Evolutionary conservation across 2,888 invertebrate species (phyloP).

Genomic region (Entomobrya multifasciata): DNA sequence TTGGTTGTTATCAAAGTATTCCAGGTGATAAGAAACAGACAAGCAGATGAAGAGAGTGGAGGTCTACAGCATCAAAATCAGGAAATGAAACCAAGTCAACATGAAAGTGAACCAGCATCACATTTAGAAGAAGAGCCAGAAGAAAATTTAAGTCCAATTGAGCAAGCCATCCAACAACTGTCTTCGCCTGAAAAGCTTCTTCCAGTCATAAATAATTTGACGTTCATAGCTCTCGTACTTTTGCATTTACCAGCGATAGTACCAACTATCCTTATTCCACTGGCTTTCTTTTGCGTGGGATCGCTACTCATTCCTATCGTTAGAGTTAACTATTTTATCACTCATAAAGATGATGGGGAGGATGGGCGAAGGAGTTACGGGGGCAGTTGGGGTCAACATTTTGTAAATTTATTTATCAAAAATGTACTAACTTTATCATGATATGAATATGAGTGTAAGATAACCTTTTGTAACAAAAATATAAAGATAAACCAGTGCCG

Average conservation of each 20-base stretch:
- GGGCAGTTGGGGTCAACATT: not conserved
- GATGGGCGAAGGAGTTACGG: constrained; percentile 42
- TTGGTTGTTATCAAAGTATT: too few species aligned
- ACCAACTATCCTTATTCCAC: constrained; percentile 70
- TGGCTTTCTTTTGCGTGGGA: constrained; percentile 68
- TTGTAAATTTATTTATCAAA: not conserved
- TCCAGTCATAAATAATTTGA: constrained; percentile 66
- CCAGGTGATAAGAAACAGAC: too few species aligned
- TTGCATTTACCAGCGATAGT: constrained; percentile 61
- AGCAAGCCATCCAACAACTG: constrained; percentile 23
- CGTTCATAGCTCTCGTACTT: constrained; percentile 50
- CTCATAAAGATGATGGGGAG: constrained; percentile 65
- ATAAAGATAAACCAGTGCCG: too few species aligned
- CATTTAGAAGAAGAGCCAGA: too few species aligned
- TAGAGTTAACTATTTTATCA: constrained; percentile 72
- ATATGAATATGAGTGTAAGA: too few species aligned
- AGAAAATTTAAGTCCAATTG: constrained; percentile 35
- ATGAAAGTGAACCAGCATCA: too few species aligned
- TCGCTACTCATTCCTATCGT: constrained; percentile 73
- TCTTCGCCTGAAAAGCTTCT: constrained; percentile 27
- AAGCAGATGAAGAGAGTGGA: too few species aligned
- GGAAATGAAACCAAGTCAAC: too few species aligned
- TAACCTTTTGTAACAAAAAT: too few species aligned
- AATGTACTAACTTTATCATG: too few species aligned
- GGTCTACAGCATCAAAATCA: too few species aligned